phyloP scores from a whole-genome alignment of 2,113 vertebrate genomes.

The Oceanodroma tethys region DNA sequence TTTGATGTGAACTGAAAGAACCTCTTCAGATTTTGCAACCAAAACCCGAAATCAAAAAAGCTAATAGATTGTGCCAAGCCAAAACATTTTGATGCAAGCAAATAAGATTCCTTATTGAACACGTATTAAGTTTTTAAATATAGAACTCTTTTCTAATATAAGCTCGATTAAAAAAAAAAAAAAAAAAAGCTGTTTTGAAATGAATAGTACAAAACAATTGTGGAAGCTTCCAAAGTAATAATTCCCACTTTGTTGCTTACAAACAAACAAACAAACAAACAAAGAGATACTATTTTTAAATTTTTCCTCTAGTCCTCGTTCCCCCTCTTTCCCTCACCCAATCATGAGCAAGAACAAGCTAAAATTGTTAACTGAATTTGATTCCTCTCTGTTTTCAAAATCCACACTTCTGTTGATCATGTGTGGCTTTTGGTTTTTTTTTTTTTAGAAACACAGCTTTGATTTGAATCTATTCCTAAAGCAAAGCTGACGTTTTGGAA shows the following conservation, averaged over 20 bases:
- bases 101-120: not conserved
- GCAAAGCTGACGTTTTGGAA: not conserved
- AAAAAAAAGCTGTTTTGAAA: not conserved
- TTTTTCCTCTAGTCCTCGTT: not conserved
- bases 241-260: not conserved
- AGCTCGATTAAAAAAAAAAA: not conserved
- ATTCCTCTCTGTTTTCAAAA: not conserved
- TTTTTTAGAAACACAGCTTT: not conserved
- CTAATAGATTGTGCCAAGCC: not conserved
- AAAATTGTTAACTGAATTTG: not conserved
- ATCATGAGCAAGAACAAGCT: not conserved
- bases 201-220: not conserved
- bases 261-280: not conserved
- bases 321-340: not conserved
- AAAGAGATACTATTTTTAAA: not conserved
- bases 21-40: not conserved
- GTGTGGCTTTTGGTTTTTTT: not conserved
- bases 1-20: not conserved
- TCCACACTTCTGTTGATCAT: not conserved
- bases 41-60: not conserved
- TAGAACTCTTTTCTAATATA: not conserved
- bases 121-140: not conserved
- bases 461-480: not conserved
- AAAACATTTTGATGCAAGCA: not conserved
- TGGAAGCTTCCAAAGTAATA: not conserved